Percentiles rank a stretch among this genome's conserved stretches.
phyloP scores from a whole-genome alignment of 2,113 vertebrate species.

The Onychostruthus taczanowskii region DNA sequence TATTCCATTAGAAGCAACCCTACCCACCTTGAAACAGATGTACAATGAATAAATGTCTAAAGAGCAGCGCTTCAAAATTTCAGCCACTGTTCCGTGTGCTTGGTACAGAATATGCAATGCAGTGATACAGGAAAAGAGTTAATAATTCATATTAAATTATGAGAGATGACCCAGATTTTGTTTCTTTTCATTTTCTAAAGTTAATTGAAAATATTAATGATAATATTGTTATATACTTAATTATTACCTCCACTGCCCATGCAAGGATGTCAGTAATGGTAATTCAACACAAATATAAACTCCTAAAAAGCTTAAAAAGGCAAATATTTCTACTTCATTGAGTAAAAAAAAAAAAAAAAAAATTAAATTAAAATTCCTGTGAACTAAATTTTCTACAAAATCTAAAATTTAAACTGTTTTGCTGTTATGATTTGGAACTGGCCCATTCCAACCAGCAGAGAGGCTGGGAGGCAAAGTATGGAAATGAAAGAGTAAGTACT shows the following conservation, averaged over 20 bases:
- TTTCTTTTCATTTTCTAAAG: background rate
- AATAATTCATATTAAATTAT: background rate
- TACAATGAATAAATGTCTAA: background rate
- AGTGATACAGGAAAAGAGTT: background rate
- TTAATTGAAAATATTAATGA: background rate
- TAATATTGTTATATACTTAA: background rate
- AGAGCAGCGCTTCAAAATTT: background rate
- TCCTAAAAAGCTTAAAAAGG: background rate
- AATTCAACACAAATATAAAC: background rate
- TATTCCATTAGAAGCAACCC: background rate
- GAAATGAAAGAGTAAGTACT: background rate
- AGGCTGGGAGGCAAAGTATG: background rate
- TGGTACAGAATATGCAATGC: background rate
- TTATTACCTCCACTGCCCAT: background rate
- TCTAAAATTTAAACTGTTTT: background rate
- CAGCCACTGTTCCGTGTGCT: background rate
- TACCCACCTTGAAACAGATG: background rate
- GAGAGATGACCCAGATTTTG: background rate
- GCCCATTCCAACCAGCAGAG: background rate
- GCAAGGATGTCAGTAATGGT: background rate
- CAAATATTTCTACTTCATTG: background rate
- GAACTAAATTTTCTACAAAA: background rate
- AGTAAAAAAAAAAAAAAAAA: background rate
- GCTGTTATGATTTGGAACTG: rapidly evolving
- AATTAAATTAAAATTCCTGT: background rate